Evolutionary conservation across 1,140 invertebrate genomes (phyloP).

Genomic region (Nilaparvata lugens): DNA sequence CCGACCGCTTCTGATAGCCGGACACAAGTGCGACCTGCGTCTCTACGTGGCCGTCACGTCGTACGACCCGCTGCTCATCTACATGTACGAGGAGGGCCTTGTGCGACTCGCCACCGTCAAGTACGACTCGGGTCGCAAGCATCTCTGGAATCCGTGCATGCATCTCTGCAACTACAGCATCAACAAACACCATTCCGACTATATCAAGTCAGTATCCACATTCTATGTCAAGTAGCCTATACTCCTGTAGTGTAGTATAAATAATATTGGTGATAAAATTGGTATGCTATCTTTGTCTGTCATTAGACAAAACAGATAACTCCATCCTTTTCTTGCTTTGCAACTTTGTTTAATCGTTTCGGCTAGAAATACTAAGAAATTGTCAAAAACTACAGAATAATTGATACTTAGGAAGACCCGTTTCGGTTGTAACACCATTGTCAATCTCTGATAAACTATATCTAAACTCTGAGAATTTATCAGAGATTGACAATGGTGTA

Average conservation of each 20-base stretch:
- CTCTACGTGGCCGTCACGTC: constrained; percentile 79
- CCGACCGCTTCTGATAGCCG: constrained; percentile 88
- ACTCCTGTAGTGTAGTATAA: constrained; percentile 5
- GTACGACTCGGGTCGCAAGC: constrained; percentile 67
- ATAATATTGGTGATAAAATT: no score
- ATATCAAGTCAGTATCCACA: constrained; percentile 55
- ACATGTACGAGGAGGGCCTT: constrained; percentile 78
- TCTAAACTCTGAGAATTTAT: no score
- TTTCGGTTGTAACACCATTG: no score
- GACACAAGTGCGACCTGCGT: constrained; percentile 87
- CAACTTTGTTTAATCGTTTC: no score
- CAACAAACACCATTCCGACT: constrained; percentile 86
- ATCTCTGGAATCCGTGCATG: constrained; percentile 85
- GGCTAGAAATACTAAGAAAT: no score
- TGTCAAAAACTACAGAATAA: no score
- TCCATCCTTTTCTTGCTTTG: no score
- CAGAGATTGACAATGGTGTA: no score
- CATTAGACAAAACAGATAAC: no score
- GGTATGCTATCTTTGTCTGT: no score
- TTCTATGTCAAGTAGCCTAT: constrained; percentile 37
- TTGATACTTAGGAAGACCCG: no score
- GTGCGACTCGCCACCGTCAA: constrained; percentile 81
- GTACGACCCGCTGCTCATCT: constrained; percentile 74
- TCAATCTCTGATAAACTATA: no score
- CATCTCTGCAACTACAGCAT: constrained; percentile 92